Percentiles rank a stretch among this genome's conserved stretches.
Evolutionary conservation across 2,113 vertebrate species (phyloP).

Genomic region (Tachycineta bicolor): DNA sequence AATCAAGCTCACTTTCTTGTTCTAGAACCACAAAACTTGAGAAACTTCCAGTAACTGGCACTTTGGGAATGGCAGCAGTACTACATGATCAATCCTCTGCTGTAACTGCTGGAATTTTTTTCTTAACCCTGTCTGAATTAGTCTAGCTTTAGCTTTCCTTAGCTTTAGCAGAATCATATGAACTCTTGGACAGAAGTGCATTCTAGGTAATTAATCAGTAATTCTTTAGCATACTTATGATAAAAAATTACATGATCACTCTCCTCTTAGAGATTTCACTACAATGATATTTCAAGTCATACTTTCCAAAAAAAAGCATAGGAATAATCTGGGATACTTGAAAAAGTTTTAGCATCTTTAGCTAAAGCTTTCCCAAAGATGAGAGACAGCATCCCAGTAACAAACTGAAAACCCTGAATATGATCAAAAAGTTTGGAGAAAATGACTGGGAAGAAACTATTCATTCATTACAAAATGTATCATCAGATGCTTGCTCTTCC

Average conservation of each 20-base stretch:
- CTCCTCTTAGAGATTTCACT: not conserved
- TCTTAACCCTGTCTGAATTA: not conserved
- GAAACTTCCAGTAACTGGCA: not conserved
- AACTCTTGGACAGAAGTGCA: not conserved
- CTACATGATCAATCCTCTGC: not conserved
- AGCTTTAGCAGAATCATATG: not conserved
- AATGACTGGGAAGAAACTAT: not conserved
- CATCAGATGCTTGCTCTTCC: not conserved
- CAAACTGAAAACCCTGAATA: not conserved
- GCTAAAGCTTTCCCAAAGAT: not conserved
- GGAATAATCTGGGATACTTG: not conserved
- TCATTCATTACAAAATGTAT: not conserved
- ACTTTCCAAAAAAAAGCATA: not conserved
- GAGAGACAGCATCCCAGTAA: not conserved
- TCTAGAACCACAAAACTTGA: not conserved
- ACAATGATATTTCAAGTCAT: not conserved
- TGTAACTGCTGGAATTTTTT: not conserved
- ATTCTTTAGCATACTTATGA: not conserved
- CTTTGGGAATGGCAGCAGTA: not conserved
- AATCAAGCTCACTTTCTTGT: not conserved
- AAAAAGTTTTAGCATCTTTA: not conserved
- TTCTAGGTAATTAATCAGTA: not conserved
- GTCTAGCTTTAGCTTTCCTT: not conserved
- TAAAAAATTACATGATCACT: not conserved
- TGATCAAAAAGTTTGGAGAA: not conserved